phyloP scores from a whole-genome alignment of 2,113 vertebrate genomes.

The Prolemur simus region DNA sequence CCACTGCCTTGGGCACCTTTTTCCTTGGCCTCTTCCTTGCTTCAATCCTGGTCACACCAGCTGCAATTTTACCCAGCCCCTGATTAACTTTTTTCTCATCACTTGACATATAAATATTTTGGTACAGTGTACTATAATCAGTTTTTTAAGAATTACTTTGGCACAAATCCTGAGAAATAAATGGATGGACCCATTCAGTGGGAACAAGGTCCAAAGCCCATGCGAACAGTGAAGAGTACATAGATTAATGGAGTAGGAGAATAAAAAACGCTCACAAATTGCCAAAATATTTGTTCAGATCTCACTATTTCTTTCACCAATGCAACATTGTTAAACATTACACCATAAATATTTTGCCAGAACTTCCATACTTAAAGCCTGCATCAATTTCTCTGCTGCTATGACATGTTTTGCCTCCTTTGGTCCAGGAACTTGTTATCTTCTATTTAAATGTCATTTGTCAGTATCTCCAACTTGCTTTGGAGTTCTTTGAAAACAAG shows the following conservation, averaged over 20 bases:
- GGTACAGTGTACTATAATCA: neutral
- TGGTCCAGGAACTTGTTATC: neutral
- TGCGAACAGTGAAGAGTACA: neutral
- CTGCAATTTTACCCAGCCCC: neutral
- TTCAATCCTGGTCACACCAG: neutral
- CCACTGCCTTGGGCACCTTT: rapidly evolving
- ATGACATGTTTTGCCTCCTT: neutral
- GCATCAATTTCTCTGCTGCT: neutral
- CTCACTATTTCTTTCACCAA: conserved; percentile 18
- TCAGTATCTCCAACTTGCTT: neutral
- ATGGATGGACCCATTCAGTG: neutral
- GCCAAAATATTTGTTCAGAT: conserved; percentile 35
- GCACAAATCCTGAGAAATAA: neutral
- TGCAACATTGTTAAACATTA: neutral
- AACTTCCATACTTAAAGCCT: neutral
- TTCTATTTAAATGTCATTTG: neutral
- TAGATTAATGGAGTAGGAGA: conserved; percentile 43
- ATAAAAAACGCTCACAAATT: conserved; percentile 24
- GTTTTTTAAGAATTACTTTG: neutral
- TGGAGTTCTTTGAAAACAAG: neutral
- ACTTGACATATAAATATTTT: conserved; percentile 36
- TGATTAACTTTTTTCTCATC: neutral
- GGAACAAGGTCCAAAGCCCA: neutral
- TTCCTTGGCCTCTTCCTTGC: neutral
- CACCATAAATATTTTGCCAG: neutral